Conservation (phyloP, 1,140 invertebrate species). For the Helicoverpa zea region DNA sequence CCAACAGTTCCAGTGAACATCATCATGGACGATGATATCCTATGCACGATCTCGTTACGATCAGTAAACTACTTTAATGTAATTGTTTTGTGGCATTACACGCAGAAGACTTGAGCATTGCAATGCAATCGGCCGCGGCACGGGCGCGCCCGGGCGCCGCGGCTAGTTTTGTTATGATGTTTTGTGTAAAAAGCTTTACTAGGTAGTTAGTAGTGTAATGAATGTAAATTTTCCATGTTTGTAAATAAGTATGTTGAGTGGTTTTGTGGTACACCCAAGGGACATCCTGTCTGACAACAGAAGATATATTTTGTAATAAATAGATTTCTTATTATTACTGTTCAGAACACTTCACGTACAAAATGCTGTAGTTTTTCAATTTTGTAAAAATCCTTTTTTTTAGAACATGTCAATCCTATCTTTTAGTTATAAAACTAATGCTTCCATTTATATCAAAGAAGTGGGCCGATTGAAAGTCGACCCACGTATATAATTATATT, state of each 20-base stretch:
- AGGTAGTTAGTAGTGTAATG: constrained; percentile 75
- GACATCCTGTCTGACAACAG: constrained; percentile 13
- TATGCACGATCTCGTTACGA: constrained; percentile 85
- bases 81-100: constrained; percentile 84
- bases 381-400: constrained; percentile 54
- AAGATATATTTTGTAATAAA: constrained; percentile 55
- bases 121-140: constrained; percentile 76
- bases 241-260: constrained; percentile 81
- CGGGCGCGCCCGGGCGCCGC: constrained; percentile 54
- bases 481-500: constrained; percentile 79
- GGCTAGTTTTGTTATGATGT: constrained; percentile 80
- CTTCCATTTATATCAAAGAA: constrained; percentile 87
- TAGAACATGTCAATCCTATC: constrained; percentile 63
- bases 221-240: constrained; percentile 74
- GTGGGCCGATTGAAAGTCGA: constrained; percentile 83
- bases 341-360: constrained; percentile 57
- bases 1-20: constrained; percentile 78
- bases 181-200: constrained; percentile 86
- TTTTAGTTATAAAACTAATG: constrained; percentile 83
- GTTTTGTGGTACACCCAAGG: constrained; percentile 61
- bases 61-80: constrained; percentile 80
- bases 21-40: constrained; percentile 84
- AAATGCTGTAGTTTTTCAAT: constrained; percentile 52
- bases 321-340: constrained; percentile 45
- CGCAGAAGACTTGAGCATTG: constrained; percentile 79